Percentiles rank a stretch among this genome's conserved stretches.
Evolutionary conservation across 2,113 vertebrate species (phyloP).

Genomic region (Thymallus thymallus): DNA sequence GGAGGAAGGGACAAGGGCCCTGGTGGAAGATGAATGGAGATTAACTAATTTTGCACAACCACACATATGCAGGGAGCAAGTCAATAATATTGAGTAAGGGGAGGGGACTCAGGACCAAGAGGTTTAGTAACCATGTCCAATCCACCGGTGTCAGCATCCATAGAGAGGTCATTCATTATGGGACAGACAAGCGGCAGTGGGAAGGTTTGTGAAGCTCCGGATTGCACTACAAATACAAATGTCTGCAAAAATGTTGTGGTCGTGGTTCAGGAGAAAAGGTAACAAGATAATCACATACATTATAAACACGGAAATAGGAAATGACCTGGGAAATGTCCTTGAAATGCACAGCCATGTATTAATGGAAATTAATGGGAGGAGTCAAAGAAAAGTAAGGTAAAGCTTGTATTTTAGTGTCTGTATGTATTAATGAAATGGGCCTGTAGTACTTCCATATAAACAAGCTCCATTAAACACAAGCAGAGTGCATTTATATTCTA

Average conservation of each 20-base stretch:
- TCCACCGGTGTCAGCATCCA: constrained; percentile 33
- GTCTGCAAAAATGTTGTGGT: background rate
- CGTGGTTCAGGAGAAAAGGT: background rate
- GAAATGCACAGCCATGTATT: background rate
- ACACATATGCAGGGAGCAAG: constrained; percentile 5
- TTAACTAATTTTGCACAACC: constrained; percentile 41
- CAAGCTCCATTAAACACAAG: constrained; percentile 40
- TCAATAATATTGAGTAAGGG: constrained; percentile 34
- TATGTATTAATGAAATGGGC: constrained; percentile 16
- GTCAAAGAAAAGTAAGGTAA: constrained; percentile 10
- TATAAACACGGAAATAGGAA: constrained; percentile 12
- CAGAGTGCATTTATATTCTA: constrained; percentile 43
- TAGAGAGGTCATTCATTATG: constrained; percentile 55
- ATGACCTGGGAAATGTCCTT: background rate
- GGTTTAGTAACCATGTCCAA: constrained; percentile 42
- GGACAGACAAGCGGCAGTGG: constrained; percentile 14
- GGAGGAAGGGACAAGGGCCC: constrained; percentile 9
- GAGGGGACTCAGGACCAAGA: constrained; percentile 16
- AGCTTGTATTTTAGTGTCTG: constrained; percentile 30
- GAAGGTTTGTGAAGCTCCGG: constrained; percentile 6
- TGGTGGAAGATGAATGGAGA: constrained; percentile 37
- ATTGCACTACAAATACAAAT: background rate
- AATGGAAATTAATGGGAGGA: background rate
- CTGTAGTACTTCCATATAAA: constrained; percentile 25
- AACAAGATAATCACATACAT: constrained; percentile 32